phyloP scores from a whole-genome alignment of 2,888 invertebrate genomes.

The Lissonota sp. region DNA sequence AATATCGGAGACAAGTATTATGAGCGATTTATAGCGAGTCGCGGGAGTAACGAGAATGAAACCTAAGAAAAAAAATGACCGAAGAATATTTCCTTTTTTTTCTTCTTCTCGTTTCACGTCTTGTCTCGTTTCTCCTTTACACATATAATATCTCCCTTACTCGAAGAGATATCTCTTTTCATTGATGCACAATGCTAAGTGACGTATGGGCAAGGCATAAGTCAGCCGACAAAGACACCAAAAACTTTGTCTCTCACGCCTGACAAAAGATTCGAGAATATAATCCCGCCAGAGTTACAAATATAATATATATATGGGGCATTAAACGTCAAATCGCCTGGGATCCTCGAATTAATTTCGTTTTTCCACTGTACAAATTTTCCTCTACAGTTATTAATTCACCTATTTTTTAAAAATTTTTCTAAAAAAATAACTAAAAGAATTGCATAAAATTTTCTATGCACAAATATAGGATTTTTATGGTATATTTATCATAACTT shows the following conservation, averaged over 20 bases:
- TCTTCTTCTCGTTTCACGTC: slow-evolving; percentile 27
- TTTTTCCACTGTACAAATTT: too few species aligned
- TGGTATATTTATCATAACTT: too few species aligned
- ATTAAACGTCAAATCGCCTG: too few species aligned
- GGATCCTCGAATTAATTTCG: too few species aligned
- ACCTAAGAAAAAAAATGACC: slow-evolving; percentile 38
- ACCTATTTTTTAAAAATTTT: too few species aligned
- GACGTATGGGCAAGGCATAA: slow-evolving; percentile 77
- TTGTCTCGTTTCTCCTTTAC: slow-evolving; percentile 4
- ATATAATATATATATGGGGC: slow-evolving; percentile 5
- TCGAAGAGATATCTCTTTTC: slow-evolving; percentile 12
- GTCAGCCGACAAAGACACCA: slow-evolving; percentile 75
- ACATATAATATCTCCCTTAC: neutral
- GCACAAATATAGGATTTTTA: too few species aligned
- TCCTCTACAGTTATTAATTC: too few species aligned
- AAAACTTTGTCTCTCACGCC: slow-evolving; percentile 72
- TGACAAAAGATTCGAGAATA: slow-evolving; percentile 70
- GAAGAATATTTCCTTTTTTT: slow-evolving; percentile 42
- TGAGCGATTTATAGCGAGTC: slow-evolving; percentile 4
- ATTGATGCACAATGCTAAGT: slow-evolving; percentile 68
- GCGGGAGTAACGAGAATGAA: slow-evolving; percentile 20
- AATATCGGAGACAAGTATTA: slow-evolving; percentile 49
- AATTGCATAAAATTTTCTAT: too few species aligned
- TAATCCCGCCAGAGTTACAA: slow-evolving; percentile 23
- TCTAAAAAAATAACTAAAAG: too few species aligned